A percentile compares a stretch with the other conserved stretches of the same genome.
Evolutionary conservation across 2,888 invertebrate genomes (phyloP).

Genomic region (Cheilosia pagana): DNA sequence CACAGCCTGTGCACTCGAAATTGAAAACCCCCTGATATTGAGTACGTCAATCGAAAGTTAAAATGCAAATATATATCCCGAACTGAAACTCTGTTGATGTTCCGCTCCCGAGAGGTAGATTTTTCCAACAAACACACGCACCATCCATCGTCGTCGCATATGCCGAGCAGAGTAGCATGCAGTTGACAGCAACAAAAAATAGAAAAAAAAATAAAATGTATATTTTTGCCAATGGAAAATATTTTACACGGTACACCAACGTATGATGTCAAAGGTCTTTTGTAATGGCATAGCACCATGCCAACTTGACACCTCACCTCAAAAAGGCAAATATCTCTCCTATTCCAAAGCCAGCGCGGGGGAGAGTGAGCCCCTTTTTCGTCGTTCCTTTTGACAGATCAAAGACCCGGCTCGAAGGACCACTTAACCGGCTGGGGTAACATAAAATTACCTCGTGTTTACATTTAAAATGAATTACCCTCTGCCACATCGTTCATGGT

Average conservation of each 20-base stretch:
- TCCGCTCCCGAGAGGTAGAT: not conserved
- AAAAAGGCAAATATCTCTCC: slow-evolving; percentile 4
- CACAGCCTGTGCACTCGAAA: slow-evolving; percentile 18
- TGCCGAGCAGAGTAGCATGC: slow-evolving; percentile 25
- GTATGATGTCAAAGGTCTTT: slow-evolving; percentile 36
- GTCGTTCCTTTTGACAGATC: slow-evolving; percentile 8
- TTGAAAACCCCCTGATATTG: slow-evolving; percentile 59
- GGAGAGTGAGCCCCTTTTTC: not conserved
- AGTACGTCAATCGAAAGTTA: slow-evolving; percentile 64
- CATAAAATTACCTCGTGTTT: slow-evolving; percentile 41
- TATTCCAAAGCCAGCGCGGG: not conserved
- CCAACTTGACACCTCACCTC: slow-evolving; percentile 36
- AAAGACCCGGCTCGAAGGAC: slow-evolving; percentile 49
- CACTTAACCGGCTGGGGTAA: slow-evolving; percentile 23
- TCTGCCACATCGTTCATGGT: slow-evolving; percentile 18
- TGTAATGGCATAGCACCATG: slow-evolving; percentile 5
- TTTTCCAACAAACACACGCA: slow-evolving; percentile 1
- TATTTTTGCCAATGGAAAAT: slow-evolving; percentile 15
- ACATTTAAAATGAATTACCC: slow-evolving; percentile 46
- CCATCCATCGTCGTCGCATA: slow-evolving; percentile 14
- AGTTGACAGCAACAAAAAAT: slow-evolving; percentile 47
- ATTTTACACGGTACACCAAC: slow-evolving; percentile 13
- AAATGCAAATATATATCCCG: slow-evolving; percentile 48
- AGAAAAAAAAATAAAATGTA: slow-evolving; percentile 21
- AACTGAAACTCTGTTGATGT: slow-evolving; percentile 31